These are phyloP conservation scores for Aptenodytes patagonicus DNA, from an alignment of 2,113 vertebrate genomes.

Conservation along the genomic window DNA sequence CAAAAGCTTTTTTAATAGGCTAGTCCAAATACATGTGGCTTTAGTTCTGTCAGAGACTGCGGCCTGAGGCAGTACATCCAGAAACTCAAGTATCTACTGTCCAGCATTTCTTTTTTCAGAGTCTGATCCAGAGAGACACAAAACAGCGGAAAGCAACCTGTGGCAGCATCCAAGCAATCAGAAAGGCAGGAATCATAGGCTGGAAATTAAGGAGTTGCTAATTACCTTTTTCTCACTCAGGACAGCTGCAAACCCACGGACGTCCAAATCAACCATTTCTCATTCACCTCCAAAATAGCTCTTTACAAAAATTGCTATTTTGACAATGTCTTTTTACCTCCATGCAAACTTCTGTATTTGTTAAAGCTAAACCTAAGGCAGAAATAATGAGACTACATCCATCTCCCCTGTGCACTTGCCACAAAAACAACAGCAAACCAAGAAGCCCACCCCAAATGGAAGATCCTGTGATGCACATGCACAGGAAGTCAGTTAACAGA, in stretches of 20 bases:
- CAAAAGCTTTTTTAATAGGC: not conserved
- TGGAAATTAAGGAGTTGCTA: not conserved
- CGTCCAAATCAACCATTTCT: not conserved
- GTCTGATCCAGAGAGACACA: not conserved
- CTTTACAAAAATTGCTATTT: not conserved
- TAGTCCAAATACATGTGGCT: not conserved
- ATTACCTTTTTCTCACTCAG: not conserved
- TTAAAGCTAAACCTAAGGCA: not conserved
- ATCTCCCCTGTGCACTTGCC: not conserved
- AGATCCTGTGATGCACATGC: not conserved
- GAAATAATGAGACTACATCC: not conserved
- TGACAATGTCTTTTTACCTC: not conserved
- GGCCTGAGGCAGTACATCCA: not conserved
- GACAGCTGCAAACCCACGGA: not conserved
- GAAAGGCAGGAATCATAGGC: not conserved
- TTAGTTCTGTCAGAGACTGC: not conserved
- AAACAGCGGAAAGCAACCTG: not conserved
- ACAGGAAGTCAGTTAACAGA: constrained; percentile 30
- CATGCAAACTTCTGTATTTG: not conserved
- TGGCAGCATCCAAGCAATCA: not conserved
- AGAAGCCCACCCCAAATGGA: not conserved
- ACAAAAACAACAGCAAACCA: not conserved
- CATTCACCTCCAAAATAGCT: not conserved
- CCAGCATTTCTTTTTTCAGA: not conserved
- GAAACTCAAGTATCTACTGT: not conserved